Base-by-base conservation (phyloP, 2,113 vertebrate species). In the Ptyas mucosa region DNA sequence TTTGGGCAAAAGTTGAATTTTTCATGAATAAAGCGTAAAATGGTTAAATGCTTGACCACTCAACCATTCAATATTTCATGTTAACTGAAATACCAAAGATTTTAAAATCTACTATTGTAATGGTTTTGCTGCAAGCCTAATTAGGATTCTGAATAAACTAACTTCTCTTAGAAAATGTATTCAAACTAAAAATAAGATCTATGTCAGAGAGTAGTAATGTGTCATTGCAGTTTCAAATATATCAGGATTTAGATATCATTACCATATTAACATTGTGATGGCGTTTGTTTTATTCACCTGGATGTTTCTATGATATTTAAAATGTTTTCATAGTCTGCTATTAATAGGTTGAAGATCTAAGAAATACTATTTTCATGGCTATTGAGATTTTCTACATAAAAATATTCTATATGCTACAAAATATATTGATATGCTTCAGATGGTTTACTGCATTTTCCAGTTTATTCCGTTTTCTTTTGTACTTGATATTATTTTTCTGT, bases 401-500 rank as follows among this genome's bases (percentile, higher is more conserved):
- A 46, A 12, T 88, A 29, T 92, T 4, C 23, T 55, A 75, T 26
- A 57, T 88, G 61, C 46, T 49, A 23, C 29, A 88, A 64, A 81
- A 91, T 87, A 87, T 39, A 26, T 26, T 55, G 14, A 54, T 21
- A 5, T 29, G 29, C 51, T 88, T 92, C 85, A 53, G 52, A n/a
- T 89, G 61, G 11, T 18, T 49, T 49, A 26, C 90, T 64, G 5
- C 49, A 87, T 87, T 87, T 91, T n/a, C 81, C 12, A 69, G 85
- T 61, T 21, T 90, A 49, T 87, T 53, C 57, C 8, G n/a, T 85
- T 92, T 86, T 0, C 34, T 89, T 8, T 94, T 95, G 14, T 90
- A 90, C 58, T 85, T 12, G 43, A 43, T 26, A 85, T 61, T 92
- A 5, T 21, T 81, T 5, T 95, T 95, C 46, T 93, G 53, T 24